phyloP scores from a whole-genome alignment of 2,113 vertebrate species.

The Indicator maculatus region DNA sequence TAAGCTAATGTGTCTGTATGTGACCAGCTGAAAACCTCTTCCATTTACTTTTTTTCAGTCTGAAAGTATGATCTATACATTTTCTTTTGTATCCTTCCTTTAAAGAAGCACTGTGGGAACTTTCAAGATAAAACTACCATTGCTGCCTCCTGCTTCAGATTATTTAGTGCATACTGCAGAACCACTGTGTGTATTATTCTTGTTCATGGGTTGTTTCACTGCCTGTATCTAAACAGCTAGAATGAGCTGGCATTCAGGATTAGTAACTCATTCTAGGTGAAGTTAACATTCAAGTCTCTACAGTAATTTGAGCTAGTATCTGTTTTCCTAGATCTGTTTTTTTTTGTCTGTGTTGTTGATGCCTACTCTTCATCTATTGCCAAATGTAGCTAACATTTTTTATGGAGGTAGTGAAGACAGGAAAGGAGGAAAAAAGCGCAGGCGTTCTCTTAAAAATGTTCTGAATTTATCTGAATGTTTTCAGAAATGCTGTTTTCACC shows the following conservation, averaged over 20 bases:
- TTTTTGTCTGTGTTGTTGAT: constrained; percentile 1
- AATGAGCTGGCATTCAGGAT: constrained; percentile 79
- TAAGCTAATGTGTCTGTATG: constrained; percentile 1
- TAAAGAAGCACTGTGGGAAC: constrained; percentile 24
- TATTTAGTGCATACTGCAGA: constrained; percentile 83
- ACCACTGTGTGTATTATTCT: constrained; percentile 85
- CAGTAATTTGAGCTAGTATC: constrained; percentile 40
- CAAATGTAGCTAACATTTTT: background rate
- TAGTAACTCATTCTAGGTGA: constrained; percentile 71
- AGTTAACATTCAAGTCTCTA: constrained; percentile 60
- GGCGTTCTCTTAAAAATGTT: background rate
- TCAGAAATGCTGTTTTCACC: background rate
- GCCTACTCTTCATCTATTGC: background rate
- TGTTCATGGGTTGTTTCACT: constrained; percentile 84
- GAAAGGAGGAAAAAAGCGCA: background rate
- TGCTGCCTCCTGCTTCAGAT: constrained; percentile 79
- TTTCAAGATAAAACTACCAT: constrained; percentile 79
- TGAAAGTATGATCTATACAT: background rate
- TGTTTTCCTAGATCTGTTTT: constrained; percentile 19
- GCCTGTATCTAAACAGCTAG: constrained; percentile 85
- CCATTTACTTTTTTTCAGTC: background rate
- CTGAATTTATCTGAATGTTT: background rate
- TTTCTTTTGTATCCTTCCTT: constrained; percentile 1
- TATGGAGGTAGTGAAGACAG: background rate
- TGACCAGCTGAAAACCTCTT: constrained; percentile 51